These are phyloP conservation scores for Rotaria magnacalcarata DNA, from an alignment of 2,888 invertebrate genomes.

Conservation along the genomic window DNA sequence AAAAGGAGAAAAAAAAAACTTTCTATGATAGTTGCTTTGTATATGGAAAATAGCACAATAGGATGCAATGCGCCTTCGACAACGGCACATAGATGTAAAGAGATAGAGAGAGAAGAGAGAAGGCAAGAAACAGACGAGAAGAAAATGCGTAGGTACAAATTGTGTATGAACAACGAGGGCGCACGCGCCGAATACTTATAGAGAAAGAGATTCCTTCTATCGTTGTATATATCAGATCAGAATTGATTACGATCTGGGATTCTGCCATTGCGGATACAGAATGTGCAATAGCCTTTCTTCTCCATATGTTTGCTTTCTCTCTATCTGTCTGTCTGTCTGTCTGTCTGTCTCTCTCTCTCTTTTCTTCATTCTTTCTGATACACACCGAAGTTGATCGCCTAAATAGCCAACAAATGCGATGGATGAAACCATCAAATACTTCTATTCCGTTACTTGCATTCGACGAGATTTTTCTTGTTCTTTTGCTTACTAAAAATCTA, in stretches of 20 bases:
- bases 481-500: neutral
- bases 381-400: neutral
- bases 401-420: conserved; percentile 8
- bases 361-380: neutral
- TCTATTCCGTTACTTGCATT: neutral
- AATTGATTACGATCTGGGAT: neutral
- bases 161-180: neutral
- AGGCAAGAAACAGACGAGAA: neutral
- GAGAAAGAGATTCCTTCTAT: neutral
- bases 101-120: neutral
- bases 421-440: neutral
- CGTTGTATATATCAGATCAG: neutral
- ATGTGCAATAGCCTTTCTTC: neutral
- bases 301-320: neutral
- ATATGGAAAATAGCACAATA: conserved; percentile 14
- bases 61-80: neutral
- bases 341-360: too few species aligned
- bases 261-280: neutral
- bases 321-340: too few species aligned
- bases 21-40: neutral
- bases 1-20: neutral
- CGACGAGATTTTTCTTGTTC: conserved; percentile 8
- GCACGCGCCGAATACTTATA: neutral
- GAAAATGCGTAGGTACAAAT: conserved; percentile 16
- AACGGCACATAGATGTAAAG: neutral